phyloP scores from a whole-genome alignment of 30 jellyfish, hydroid and myxozoan species.

The Nemopilema nomurai region DNA sequence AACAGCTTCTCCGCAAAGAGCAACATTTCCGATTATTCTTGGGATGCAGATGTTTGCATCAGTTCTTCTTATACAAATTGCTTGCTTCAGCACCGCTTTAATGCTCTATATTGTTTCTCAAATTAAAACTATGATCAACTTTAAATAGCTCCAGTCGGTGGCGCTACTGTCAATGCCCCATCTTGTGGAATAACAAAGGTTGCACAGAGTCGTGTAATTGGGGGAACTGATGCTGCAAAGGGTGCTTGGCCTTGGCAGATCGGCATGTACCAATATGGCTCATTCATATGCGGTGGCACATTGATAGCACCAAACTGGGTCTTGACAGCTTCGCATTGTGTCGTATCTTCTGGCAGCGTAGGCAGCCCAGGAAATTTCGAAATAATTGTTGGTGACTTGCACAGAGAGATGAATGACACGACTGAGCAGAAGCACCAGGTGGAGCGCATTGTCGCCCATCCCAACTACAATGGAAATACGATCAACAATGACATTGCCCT shows the following conservation, averaged over 20 bases:
- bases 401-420: background rate
- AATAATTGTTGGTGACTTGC: conserved; percentile 10
- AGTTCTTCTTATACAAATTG: too few species aligned
- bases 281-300: background rate
- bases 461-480: background rate
- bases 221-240: background rate
- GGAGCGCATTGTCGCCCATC: background rate
- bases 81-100: too few species aligned
- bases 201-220: conserved; percentile 49
- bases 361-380: background rate
- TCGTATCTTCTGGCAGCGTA: background rate
- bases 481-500: background rate
- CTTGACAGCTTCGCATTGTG: conserved; percentile 2
- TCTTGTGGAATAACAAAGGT: conserved; percentile 40
- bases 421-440: background rate
- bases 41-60: too few species aligned
- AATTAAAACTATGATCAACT: too few species aligned
- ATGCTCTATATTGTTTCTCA: too few species aligned
- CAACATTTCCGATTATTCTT: too few species aligned
- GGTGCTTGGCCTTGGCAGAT: background rate
- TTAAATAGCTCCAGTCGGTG: too few species aligned
- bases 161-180: conserved; percentile 26
- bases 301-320: background rate
- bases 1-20: too few species aligned
- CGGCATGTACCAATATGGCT: background rate